phyloP scores from a whole-genome alignment of 2,888 invertebrate species.

The Spilosoma lubricipeda region DNA sequence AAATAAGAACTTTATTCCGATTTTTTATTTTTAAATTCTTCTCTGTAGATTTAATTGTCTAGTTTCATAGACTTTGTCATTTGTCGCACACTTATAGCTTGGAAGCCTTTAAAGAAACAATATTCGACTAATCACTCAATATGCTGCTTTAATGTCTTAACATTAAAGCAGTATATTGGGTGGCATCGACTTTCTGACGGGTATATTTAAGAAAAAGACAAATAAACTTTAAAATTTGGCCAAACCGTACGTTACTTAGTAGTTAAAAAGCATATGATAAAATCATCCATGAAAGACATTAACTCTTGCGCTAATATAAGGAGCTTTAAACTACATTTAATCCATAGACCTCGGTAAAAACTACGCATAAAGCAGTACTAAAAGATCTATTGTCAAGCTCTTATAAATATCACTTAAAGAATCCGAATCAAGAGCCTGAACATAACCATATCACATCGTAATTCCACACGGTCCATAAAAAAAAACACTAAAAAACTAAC shows the following conservation, averaged over 20 bases:
- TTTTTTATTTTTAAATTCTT: not conserved
- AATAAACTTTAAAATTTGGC: too few relatives aligned
- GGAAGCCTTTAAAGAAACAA: not conserved
- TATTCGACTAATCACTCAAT: not conserved
- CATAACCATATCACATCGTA: constrained; percentile 3
- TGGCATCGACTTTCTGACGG: not conserved
- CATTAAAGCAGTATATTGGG: not conserved
- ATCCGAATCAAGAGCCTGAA: not conserved
- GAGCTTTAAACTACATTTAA: not conserved
- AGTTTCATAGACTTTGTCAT: not conserved
- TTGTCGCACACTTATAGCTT: not conserved
- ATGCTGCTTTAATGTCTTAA: too few relatives aligned
- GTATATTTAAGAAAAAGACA: not conserved
- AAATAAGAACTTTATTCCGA: not conserved
- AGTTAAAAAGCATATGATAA: not conserved
- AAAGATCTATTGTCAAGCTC: not conserved
- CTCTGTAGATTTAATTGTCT: not conserved
- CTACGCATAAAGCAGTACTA: not conserved
- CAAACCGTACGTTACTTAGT: too few relatives aligned
- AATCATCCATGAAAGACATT: too few relatives aligned
- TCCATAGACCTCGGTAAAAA: not conserved
- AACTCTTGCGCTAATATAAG: not conserved
- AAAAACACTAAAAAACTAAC: constrained; percentile 19
- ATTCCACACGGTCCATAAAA: constrained; percentile 17
- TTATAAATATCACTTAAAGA: not conserved